Base-by-base conservation (phyloP, 2,888 invertebrate species). In the Spialia ferax region DNA sequence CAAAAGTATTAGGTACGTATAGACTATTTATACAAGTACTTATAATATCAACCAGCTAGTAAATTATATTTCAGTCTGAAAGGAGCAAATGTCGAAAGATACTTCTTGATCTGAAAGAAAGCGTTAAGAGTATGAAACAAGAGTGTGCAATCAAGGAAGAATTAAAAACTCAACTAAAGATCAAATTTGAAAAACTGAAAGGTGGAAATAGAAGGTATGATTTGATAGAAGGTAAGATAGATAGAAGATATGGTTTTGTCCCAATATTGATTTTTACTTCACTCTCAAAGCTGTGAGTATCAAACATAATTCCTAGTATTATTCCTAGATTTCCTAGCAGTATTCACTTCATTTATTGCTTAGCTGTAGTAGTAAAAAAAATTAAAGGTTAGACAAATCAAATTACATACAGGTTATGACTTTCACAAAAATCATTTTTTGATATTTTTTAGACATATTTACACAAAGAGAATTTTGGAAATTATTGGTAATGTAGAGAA, bases 401-500 rank as follows among this genome's bases (percentile, higher is more conserved):
- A 13, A 13, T 38, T 11, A 5, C 8, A 3, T 38, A 11, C 13
- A 1, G 4, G 13, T 4, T 3, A 11, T 38, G 20, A 54, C 15
- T 54, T 29, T 7, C n/a, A 29, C 3, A 13, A 2, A 22, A 35
- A 32, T 8, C 32, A 35, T 35, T 35, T 8, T 35, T 35, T 23
- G 13, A 1, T 50, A 20, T 32, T 13, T 56, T 90, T 68, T 76
- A 96, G 98, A 77, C 97, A 97, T 69, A 97, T 97, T 11, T 99
- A 99, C 80, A 99, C 99, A 13, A 96, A 97, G 83, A 95, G 99
- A 81, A 99, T 99, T 75, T 94, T 98, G 81, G 99, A 99, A 94
- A 99, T 99, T 77, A 98, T 99, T 74, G 96, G 97, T 48, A 99
- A 99, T 87, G 98, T 99, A 69, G 96, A 97, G 74, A 99, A 99